Evolutionary conservation across 2,797 vertebrate species (phyloP).

Genomic region (Morus bassanus): DNA sequence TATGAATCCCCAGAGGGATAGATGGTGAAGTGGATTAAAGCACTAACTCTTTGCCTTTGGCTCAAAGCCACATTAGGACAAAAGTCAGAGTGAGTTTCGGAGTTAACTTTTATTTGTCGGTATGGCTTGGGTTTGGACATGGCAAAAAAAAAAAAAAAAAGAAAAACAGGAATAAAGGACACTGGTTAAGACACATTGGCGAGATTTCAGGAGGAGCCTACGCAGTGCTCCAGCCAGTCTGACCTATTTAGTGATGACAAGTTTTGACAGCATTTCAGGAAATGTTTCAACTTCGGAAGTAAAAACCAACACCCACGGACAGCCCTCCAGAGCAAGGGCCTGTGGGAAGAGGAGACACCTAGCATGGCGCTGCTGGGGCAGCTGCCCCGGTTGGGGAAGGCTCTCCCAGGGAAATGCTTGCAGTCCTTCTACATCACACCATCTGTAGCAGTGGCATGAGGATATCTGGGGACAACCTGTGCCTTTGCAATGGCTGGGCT

Average conservation of each 20-base stretch:
- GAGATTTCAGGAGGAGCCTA: neutral
- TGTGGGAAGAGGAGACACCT: neutral
- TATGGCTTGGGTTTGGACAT: neutral
- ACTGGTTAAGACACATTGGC: neutral
- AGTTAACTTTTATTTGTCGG: neutral
- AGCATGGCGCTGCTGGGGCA: neutral
- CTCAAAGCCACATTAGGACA: neutral
- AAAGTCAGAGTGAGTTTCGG: conserved; percentile 14
- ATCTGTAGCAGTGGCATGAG: neutral
- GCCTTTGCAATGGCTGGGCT: neutral
- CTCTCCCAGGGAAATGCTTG: neutral
- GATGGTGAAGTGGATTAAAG: conserved; percentile 50
- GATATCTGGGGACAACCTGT: neutral
- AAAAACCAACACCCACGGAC: neutral
- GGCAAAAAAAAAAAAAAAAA: neutral
- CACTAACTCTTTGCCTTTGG: conserved; percentile 32
- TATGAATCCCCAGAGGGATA: conserved; percentile 62
- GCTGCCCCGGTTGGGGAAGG: neutral
- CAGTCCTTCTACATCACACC: neutral
- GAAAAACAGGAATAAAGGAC: neutral
- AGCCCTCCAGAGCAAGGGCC: neutral
- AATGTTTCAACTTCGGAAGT: neutral
- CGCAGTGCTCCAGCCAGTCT: neutral
- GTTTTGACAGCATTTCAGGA: conserved; percentile 37
- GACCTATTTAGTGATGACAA: conserved; percentile 2